These are phyloP conservation scores for Myotis findleyi DNA, from an alignment of 2,797 vertebrate genomes.

Conservation along the genomic window DNA sequence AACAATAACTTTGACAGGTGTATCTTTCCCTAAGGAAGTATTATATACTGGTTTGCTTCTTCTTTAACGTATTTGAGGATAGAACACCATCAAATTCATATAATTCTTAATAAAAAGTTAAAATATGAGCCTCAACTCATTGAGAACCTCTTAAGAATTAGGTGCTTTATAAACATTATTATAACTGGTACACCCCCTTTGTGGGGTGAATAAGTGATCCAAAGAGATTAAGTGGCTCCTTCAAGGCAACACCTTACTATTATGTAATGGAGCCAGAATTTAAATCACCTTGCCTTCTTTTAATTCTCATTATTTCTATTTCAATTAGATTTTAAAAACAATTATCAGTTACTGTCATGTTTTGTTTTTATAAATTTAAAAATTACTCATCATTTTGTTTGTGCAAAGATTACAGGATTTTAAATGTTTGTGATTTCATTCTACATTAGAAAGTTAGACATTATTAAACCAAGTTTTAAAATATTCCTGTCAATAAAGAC, in stretches of 20 bases:
- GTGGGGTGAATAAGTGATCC: not conserved
- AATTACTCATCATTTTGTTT: not conserved
- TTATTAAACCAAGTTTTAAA: conserved; percentile 9
- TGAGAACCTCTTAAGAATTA: not conserved
- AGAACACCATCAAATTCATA: not conserved
- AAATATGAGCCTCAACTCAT: not conserved
- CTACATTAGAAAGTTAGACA: not conserved
- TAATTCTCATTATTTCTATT: not conserved
- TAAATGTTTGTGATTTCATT: conserved; percentile 21
- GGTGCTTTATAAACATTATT: not conserved
- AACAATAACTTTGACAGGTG: not conserved
- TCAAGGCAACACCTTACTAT: not conserved
- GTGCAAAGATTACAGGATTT: not conserved
- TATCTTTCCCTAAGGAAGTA: not conserved
- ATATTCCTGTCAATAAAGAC: not conserved
- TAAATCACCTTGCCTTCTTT: not conserved
- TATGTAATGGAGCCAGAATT: not conserved
- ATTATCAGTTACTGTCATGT: not conserved
- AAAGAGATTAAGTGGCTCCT: not conserved
- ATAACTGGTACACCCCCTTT: not conserved
- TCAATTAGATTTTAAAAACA: conserved; percentile 4
- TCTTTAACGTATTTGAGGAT: conserved; percentile 28
- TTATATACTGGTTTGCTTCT: conserved; percentile 13
- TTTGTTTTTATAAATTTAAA: conserved; percentile 54
- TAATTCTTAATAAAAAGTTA: not conserved